These are phyloP conservation scores for Pluvianellus socialis DNA, from an alignment of 2,113 vertebrate species.

Conservation along the genomic window DNA sequence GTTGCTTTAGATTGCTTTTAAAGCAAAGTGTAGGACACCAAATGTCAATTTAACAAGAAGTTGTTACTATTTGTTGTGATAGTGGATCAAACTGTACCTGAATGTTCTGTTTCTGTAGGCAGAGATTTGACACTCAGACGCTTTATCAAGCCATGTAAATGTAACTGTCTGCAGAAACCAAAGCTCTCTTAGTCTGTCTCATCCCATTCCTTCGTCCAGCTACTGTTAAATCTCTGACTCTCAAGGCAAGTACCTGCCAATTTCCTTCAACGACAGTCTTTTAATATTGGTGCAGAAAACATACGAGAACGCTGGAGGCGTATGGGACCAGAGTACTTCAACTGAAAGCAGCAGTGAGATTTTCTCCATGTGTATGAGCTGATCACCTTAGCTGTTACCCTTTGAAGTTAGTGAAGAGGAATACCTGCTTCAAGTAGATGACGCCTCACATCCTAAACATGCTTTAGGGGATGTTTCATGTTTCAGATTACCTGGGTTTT, in stretches of 20 bases:
- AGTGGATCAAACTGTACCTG: accelerated
- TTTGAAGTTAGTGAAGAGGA: neutral
- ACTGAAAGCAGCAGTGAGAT: neutral
- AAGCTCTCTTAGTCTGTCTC: neutral
- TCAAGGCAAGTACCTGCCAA: neutral
- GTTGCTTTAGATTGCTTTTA: neutral
- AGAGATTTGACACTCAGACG: neutral
- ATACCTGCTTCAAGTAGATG: neutral
- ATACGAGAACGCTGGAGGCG: neutral
- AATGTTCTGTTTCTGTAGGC: neutral
- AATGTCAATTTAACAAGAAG: neutral
- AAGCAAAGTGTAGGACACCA: neutral
- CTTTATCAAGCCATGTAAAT: neutral
- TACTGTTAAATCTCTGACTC: neutral
- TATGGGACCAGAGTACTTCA: neutral
- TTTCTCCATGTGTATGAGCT: neutral
- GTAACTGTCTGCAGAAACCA: neutral
- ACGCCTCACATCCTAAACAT: neutral
- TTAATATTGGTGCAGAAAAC: neutral
- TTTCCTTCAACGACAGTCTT: neutral
- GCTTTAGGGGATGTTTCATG: neutral
- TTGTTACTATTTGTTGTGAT: neutral
- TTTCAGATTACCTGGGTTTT: neutral
- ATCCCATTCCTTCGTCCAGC: neutral
- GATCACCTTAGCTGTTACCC: neutral